phyloP scores from a whole-genome alignment of 2,888 invertebrate genomes.

The Opisthograptis luteolata region DNA sequence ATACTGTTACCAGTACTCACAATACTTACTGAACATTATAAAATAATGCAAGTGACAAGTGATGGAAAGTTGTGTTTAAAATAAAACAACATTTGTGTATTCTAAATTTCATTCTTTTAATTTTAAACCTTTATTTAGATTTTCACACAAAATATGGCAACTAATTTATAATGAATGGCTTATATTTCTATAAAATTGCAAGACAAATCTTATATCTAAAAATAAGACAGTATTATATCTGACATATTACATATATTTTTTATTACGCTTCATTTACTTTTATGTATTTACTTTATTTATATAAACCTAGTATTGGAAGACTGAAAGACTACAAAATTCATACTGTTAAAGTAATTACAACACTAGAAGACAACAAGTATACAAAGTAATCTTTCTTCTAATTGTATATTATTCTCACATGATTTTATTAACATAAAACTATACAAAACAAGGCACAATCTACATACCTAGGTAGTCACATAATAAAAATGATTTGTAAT shows the following conservation, averaged over 20 bases:
- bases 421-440: slow-evolving; percentile 4
- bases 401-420: background rate
- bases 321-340: slow-evolving; percentile 31
- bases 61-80: slow-evolving; percentile 35
- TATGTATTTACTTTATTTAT: too few relatives aligned
- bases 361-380: too few relatives aligned
- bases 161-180: slow-evolving; percentile 1
- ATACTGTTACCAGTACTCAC: background rate
- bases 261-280: too few relatives aligned
- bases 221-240: background rate
- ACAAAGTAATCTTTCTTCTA: too few relatives aligned
- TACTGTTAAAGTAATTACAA: too few relatives aligned
- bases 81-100: slow-evolving; percentile 38
- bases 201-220: background rate
- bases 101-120: slow-evolving; percentile 22
- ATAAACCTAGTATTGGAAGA: slow-evolving; percentile 25
- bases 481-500: slow-evolving; percentile 13
- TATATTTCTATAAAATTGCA: background rate
- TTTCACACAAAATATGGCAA: slow-evolving; percentile 31
- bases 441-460: background rate
- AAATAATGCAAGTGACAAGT: slow-evolving; percentile 8
- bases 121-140: slow-evolving; percentile 26
- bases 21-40: background rate
- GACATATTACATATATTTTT: slow-evolving; percentile 1
- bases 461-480: background rate